Base-by-base conservation (phyloP, 1,140 invertebrate species). In the Apis dorsata region DNA sequence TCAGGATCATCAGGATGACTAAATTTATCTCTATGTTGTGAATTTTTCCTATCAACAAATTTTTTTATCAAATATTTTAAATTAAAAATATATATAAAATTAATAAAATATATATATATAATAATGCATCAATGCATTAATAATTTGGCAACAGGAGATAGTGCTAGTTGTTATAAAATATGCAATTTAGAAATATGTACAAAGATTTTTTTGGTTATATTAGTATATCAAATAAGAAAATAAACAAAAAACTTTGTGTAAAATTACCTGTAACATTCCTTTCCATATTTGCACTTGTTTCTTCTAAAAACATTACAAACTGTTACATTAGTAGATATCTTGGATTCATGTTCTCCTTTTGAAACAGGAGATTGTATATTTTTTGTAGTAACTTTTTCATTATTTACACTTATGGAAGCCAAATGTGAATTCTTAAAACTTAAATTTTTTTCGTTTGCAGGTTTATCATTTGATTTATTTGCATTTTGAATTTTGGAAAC, bases 71-170 rank as follows among this genome's bases (percentile, higher is more conserved):
- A 57, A 55, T 0, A 8, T 44, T 15, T 59, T 73, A 62, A 34
- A 59, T 77, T 66, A 75, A 73, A 24, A 12, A 62, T 13, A 13
- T 63, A 66, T 13, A 12, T 9, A 66, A 24, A 24, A 24, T 24
- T n/a, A n/a, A n/a, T n/a, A n/a, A 24, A 24, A 24, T 24, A 24
- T 24, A 24, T 24, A 24, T 24, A 24, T 24, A 24, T 0, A 24
- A 24, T 98, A 44, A 98, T 99, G 98, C 95, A 98, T 79, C 96
- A 96, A 86, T 97, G 97, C 79, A 98, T 99, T 11, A 98, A 97
- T 89, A 96, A 96, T 88, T 95, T 98, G 57, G 96, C 97, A 0
- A 95, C 94, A 81, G 97, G 97, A 0, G 96, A 98, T 87, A 95
- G 96, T n/a, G 95, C 96, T 28, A 95, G 95, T 72, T 97, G 97